These are phyloP conservation scores for Cyprinus carpio DNA, from an alignment of 2,113 vertebrate genomes.

Conservation along the genomic window DNA sequence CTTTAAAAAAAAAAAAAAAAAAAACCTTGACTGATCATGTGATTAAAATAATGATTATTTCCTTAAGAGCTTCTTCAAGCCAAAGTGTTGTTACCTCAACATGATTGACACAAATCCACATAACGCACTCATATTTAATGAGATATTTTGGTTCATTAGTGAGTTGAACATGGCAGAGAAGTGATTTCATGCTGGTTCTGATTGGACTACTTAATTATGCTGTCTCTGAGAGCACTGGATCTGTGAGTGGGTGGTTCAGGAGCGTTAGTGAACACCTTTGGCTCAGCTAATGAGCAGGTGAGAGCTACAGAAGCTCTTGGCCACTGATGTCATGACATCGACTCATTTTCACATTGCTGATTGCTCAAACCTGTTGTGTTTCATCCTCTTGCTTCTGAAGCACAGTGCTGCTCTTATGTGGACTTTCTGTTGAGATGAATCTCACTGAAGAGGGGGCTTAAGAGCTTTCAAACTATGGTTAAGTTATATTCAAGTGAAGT, in stretches of 20 bases:
- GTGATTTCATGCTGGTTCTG: constrained; percentile 78
- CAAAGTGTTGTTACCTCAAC: constrained; percentile 74
- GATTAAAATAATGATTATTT: constrained; percentile 37
- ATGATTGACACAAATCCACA: constrained; percentile 73
- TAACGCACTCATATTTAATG: constrained; percentile 73
- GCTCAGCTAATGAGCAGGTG: constrained; percentile 78
- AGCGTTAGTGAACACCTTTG: constrained; percentile 58
- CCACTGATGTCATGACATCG: constrained; percentile 52
- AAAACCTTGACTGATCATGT: constrained; percentile 1
- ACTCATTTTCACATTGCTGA: constrained; percentile 42
- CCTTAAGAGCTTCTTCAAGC: constrained; percentile 65
- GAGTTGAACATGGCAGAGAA: constrained; percentile 71
- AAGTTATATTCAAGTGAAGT: background rate
- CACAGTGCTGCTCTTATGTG: background rate
- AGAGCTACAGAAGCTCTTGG: constrained; percentile 71
- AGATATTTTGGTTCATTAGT: constrained; percentile 82
- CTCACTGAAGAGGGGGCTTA: background rate
- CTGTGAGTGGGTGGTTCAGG: constrained; percentile 67
- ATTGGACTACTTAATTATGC: constrained; percentile 82
- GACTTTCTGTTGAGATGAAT: background rate
- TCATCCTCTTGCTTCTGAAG: background rate
- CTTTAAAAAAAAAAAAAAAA: constrained; percentile 1
- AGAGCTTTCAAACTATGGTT: background rate
- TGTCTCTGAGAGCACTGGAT: constrained; percentile 72
- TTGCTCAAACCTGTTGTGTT: constrained; percentile 43